Conservation (phyloP, 2,888 invertebrate species). For the Hybos culiciformis region DNA sequence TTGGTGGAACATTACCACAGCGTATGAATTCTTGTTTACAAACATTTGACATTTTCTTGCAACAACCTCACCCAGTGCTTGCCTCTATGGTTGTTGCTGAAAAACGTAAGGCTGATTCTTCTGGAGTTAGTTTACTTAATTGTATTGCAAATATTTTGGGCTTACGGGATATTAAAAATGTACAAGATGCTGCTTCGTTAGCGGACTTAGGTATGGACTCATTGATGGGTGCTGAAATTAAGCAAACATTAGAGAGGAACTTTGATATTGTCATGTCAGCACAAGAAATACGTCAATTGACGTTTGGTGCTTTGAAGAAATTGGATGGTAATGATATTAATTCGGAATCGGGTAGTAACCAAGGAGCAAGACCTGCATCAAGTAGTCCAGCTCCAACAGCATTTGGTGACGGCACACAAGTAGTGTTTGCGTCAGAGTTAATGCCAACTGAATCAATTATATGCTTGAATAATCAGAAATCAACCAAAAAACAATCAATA, state of each 20-base stretch:
- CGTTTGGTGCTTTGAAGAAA: slow-evolving; percentile 59
- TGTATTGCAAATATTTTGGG: slow-evolving; percentile 81
- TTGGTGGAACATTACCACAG: slow-evolving; percentile 94
- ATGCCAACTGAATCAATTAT: slow-evolving; percentile 63
- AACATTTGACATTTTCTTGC: slow-evolving; percentile 79
- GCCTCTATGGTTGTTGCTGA: slow-evolving; percentile 80
- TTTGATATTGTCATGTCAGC: slow-evolving; percentile 83
- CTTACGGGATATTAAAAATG: slow-evolving; percentile 70
- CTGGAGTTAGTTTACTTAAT: slow-evolving; percentile 53
- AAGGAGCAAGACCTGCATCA: slow-evolving; percentile 14
- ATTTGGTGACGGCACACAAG: slow-evolving; percentile 39
- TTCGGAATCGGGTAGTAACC: slow-evolving; percentile 22
- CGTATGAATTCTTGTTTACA: slow-evolving; percentile 84
- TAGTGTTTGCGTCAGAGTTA: slow-evolving; percentile 47
- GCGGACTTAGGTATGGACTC: slow-evolving; percentile 98
- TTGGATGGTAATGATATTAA: slow-evolving; percentile 25
- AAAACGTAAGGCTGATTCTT: slow-evolving; percentile 50
- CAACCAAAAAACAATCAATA: slow-evolving; percentile 38
- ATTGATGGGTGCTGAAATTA: slow-evolving; percentile 97
- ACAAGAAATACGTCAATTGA: slow-evolving; percentile 77
- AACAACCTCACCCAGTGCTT: slow-evolving; percentile 70
- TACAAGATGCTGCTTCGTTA: slow-evolving; percentile 62
- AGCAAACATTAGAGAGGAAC: slow-evolving; percentile 84
- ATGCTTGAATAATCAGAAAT: slow-evolving; percentile 41
- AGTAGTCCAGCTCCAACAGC: slow-evolving; percentile 23